Percentiles rank a stretch among this genome's conserved stretches.
Conservation (phyloP, 23 tunicate genomes). For the Oikopleura dioica region DNA sequence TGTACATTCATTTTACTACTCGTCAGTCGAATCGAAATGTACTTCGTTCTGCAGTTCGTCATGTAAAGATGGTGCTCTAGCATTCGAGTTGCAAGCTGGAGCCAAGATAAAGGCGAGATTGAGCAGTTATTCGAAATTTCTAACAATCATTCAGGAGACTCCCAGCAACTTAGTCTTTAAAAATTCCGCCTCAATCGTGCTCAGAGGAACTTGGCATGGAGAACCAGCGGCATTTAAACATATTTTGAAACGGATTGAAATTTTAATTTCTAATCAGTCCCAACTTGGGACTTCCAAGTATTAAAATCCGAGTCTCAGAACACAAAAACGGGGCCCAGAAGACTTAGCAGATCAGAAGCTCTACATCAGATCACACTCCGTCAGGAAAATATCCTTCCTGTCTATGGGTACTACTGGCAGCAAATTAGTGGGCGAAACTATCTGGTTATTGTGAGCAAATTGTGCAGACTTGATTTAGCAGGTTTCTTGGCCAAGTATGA, state of each 20-base stretch:
- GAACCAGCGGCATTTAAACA: too few relatives aligned
- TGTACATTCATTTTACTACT: not conserved
- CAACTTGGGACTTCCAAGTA: too few relatives aligned
- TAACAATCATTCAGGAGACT: too few relatives aligned
- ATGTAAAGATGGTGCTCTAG: not conserved
- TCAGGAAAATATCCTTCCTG: conserved; percentile 4
- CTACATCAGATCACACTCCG: not conserved
- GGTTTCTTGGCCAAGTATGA: too few relatives aligned
- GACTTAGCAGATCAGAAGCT: not conserved
- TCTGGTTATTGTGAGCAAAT: not conserved
- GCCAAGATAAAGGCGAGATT: too few relatives aligned
- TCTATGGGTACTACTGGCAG: not conserved
- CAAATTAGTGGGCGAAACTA: not conserved
- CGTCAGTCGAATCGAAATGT: not conserved
- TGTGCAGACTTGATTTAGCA: not conserved
- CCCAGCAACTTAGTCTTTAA: too few relatives aligned
- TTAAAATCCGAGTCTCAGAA: not conserved
- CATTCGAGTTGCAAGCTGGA: too few relatives aligned
- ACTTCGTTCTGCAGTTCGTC: not conserved
- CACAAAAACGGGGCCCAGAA: not conserved
- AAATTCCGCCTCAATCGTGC: too few relatives aligned
- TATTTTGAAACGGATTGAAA: too few relatives aligned
- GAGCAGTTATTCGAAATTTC: too few relatives aligned
- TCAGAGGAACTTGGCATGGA: too few relatives aligned
- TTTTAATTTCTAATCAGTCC: too few relatives aligned